Conservation (phyloP, 53 echinoderm and acorn worm genomes). For the Apostichopus leukothele region DNA sequence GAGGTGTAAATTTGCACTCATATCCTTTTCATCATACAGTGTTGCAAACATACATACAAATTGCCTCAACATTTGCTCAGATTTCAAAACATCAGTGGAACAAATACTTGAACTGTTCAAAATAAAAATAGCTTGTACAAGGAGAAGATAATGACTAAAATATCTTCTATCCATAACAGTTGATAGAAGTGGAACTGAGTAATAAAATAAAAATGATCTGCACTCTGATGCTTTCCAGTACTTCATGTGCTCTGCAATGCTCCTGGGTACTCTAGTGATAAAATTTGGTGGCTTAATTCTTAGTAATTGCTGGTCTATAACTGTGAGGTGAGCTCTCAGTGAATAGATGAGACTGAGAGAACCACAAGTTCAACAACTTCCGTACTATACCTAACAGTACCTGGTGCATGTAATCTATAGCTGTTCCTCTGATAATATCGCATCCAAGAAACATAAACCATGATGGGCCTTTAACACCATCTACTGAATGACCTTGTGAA, state of each 20-base stretch:
- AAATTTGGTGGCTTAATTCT: constrained; percentile 62
- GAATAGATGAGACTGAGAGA: constrained; percentile 44
- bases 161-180: constrained; percentile 51
- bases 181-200: constrained; percentile 67
- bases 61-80: background rate
- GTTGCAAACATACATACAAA: background rate
- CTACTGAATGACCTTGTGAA: background rate
- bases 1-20: constrained; percentile 11
- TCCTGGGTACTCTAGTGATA: constrained; percentile 58
- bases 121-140: constrained; percentile 62
- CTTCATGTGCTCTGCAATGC: constrained; percentile 37
- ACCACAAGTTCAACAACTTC: constrained; percentile 51
- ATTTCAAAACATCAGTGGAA: background rate
- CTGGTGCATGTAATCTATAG: constrained; percentile 66
- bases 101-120: constrained; percentile 8
- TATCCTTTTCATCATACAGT: constrained; percentile 2
- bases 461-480: constrained; percentile 43
- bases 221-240: constrained; percentile 75
- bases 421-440: constrained; percentile 53
- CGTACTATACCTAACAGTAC: constrained; percentile 57
- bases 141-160: constrained; percentile 64
- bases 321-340: background rate
- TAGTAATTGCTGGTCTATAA: constrained; percentile 43
- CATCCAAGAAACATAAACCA: background rate
- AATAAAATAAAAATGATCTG: constrained; percentile 66